Evolutionary conservation across 2,888 invertebrate species (phyloP).

Genomic region (Parelbella ahira): DNA sequence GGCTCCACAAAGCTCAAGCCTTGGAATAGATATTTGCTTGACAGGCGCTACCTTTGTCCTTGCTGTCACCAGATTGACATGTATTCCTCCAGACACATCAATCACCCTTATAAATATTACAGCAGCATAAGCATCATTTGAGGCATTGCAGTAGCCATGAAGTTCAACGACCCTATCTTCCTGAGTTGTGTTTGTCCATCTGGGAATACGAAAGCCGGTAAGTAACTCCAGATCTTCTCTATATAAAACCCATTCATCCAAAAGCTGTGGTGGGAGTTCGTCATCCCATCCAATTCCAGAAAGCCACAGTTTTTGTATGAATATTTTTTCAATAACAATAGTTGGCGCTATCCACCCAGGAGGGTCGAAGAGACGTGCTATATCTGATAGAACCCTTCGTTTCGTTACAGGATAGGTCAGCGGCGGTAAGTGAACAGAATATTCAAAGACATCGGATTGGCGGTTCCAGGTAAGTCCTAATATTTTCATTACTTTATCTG

Average conservation of each 20-base stretch:
- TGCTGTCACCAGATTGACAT: constrained; percentile 19
- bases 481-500: constrained; percentile 33
- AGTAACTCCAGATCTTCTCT: constrained; percentile 20
- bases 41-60: constrained; percentile 23
- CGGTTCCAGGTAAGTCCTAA: constrained; percentile 38
- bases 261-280: constrained; percentile 24
- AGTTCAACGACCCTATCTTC: constrained; percentile 23
- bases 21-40: constrained; percentile 25
- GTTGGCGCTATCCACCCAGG: constrained; percentile 38
- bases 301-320: constrained; percentile 41
- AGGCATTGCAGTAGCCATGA: constrained; percentile 31
- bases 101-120: constrained; percentile 23
- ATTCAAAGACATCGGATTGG: constrained; percentile 32
- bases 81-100: background rate
- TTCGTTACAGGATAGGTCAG: constrained; percentile 34
- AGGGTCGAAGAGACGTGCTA: constrained; percentile 38
- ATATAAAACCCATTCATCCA: constrained; percentile 32
- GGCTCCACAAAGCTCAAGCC: constrained; percentile 25
- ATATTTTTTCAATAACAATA: constrained; percentile 35
- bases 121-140: constrained; percentile 27
- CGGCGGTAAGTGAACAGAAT: constrained; percentile 30
- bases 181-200: constrained; percentile 24
- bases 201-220: constrained; percentile 22
- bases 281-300: constrained; percentile 38
- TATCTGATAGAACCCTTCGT: constrained; percentile 37